phyloP scores from a whole-genome alignment of 2,797 vertebrate species.

The Chaunax sp. region DNA sequence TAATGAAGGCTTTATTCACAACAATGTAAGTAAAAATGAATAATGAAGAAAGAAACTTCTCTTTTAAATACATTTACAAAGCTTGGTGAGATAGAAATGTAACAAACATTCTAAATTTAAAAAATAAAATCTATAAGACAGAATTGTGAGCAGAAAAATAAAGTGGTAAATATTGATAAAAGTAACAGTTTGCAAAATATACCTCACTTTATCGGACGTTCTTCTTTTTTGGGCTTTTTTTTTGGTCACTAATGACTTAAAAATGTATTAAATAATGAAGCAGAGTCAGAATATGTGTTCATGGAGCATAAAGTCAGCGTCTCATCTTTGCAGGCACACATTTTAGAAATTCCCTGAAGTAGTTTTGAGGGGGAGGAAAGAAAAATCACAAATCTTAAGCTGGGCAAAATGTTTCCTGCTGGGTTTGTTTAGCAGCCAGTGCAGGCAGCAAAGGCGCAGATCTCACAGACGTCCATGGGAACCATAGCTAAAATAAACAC shows the following conservation, averaged over 20 bases:
- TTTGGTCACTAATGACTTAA: not conserved
- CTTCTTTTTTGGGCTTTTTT: slow-evolving; percentile 15
- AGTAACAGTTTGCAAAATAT: slow-evolving; percentile 77
- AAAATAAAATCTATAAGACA: slow-evolving; percentile 51
- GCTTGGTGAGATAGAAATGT: slow-evolving; percentile 65
- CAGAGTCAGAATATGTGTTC: slow-evolving; percentile 1
- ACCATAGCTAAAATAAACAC: slow-evolving; percentile 66
- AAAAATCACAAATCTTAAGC: slow-evolving; percentile 45
- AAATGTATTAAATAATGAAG: not conserved
- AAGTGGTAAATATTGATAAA: slow-evolving; percentile 32
- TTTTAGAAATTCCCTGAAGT: slow-evolving; percentile 14
- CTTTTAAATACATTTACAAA: slow-evolving; percentile 66
- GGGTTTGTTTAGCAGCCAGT: slow-evolving; percentile 77
- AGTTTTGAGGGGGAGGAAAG: slow-evolving; percentile 17
- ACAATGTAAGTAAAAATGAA: slow-evolving; percentile 62
- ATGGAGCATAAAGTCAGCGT: slow-evolving; percentile 3
- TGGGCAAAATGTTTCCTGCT: slow-evolving; percentile 18
- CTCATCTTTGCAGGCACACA: slow-evolving; percentile 12
- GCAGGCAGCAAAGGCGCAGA: slow-evolving; percentile 85
- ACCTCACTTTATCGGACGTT: slow-evolving; percentile 21
- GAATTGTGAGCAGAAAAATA: slow-evolving; percentile 38
- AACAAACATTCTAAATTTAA: slow-evolving; percentile 67
- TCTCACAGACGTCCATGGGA: slow-evolving; percentile 82
- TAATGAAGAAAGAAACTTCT: slow-evolving; percentile 19
- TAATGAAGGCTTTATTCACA: slow-evolving; percentile 67